phyloP scores from a whole-genome alignment of 2,113 vertebrate species.

The Cyprinodon brontotheroides region DNA sequence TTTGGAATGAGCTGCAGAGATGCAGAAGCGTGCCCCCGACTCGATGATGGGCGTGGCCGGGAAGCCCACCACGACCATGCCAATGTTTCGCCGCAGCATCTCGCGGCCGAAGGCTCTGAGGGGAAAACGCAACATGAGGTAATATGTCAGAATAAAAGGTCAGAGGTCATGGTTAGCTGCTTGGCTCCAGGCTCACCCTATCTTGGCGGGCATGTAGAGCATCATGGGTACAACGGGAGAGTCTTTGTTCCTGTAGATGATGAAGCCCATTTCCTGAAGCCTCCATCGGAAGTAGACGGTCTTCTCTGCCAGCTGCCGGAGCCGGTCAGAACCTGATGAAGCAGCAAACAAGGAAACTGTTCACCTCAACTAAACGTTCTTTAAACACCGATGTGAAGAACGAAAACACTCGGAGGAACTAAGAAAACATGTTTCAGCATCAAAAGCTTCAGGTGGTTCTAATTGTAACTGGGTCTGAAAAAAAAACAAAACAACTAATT shows the following conservation, averaged over 20 bases:
- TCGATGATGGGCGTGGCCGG: slow-evolving; percentile 96
- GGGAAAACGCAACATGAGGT: background rate
- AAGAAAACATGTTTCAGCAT: too few species aligned
- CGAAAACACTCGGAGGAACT: too few species aligned
- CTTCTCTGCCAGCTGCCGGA: slow-evolving; percentile 87
- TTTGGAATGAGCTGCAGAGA: slow-evolving; percentile 92
- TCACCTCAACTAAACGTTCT: background rate
- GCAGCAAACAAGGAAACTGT: background rate
- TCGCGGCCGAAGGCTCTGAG: slow-evolving; percentile 91
- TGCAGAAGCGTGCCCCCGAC: slow-evolving; percentile 93
- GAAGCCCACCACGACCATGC: slow-evolving; percentile 94
- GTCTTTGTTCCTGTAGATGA: slow-evolving; percentile 95
- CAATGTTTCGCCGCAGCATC: slow-evolving; percentile 94
- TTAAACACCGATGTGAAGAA: too few species aligned
- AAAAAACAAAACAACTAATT: too few species aligned
- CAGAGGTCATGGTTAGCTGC: background rate
- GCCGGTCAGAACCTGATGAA: slow-evolving; percentile 48
- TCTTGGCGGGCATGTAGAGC: slow-evolving; percentile 98
- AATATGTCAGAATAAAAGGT: background rate
- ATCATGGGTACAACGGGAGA: slow-evolving; percentile 95
- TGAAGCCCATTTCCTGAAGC: slow-evolving; percentile 92
- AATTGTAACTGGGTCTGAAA: too few species aligned
- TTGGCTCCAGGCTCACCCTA: slow-evolving; percentile 80
- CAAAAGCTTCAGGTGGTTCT: too few species aligned
- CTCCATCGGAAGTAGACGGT: slow-evolving; percentile 90